Evolutionary conservation across 2,113 vertebrate genomes (phyloP).

Genomic region (Corythaixoides concolor): DNA sequence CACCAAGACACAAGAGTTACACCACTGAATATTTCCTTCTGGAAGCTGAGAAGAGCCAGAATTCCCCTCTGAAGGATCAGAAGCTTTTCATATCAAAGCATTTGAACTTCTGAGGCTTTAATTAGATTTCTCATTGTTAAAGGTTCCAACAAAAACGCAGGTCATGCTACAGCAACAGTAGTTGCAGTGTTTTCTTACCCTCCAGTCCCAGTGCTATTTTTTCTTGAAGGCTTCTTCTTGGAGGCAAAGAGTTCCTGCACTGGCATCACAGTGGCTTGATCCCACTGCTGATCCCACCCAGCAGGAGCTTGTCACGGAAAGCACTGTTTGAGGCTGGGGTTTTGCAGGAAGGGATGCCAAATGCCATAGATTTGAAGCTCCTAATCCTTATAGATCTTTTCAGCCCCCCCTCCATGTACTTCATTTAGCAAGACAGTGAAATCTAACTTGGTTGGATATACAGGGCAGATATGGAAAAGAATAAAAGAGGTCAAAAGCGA

Average conservation of each 20-base stretch:
- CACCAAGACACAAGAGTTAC: not conserved
- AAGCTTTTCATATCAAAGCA: not conserved
- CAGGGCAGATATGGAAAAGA: not conserved
- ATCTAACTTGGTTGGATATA: not conserved
- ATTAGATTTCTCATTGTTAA: not conserved
- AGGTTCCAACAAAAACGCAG: not conserved
- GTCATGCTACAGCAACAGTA: not conserved
- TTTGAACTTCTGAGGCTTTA: not conserved
- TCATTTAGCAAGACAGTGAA: not conserved
- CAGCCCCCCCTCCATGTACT: not conserved
- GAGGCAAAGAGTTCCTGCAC: not conserved
- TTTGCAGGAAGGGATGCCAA: not conserved
- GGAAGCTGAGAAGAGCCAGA: not conserved
- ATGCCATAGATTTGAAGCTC: not conserved
- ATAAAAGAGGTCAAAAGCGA: not conserved
- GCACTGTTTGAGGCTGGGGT: accelerated
- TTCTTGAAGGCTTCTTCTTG: not conserved
- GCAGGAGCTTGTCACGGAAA: accelerated
- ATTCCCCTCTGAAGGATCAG: not conserved
- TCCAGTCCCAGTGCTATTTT: not conserved
- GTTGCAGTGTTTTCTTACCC: not conserved
- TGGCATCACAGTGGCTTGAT: not conserved
- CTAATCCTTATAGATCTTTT: not conserved
- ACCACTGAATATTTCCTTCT: not conserved
- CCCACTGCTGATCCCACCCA: not conserved